phyloP scores from a whole-genome alignment of 2,888 invertebrate genomes.

The Bimastos eiseni region DNA sequence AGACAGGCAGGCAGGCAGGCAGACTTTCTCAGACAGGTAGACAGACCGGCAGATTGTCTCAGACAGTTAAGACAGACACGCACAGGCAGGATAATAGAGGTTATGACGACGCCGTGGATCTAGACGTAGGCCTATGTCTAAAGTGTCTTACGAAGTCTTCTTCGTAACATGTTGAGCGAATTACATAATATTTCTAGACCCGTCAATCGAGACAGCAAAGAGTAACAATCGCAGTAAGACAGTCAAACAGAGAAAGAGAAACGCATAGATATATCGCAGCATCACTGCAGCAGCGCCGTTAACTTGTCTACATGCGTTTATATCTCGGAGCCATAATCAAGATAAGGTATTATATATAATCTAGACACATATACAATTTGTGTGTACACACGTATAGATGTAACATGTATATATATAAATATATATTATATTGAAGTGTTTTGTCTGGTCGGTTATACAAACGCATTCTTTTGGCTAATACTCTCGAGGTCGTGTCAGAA shows the following conservation, averaged over 20 bases:
- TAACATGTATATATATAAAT: too few species aligned
- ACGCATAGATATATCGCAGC: background rate
- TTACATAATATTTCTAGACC: background rate
- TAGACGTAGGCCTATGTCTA: too few species aligned
- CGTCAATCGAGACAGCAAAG: background rate
- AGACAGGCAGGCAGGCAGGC: too few species aligned
- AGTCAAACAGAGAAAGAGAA: background rate
- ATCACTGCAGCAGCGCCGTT: background rate
- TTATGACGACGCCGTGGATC: too few species aligned
- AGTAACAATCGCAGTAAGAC: too few species aligned
- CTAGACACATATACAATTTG: background rate
- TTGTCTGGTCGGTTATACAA: background rate
- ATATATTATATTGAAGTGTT: background rate
- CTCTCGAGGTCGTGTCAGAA: background rate
- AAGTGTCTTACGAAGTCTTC: background rate
- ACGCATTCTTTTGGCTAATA: constrained; percentile 5
- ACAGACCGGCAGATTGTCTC: too few species aligned
- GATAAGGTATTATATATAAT: background rate
- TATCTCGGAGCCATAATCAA: constrained; percentile 3
- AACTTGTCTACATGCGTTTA: constrained; percentile 1
- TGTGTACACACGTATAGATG: too few species aligned
- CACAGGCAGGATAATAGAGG: too few species aligned
- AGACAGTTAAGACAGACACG: too few species aligned
- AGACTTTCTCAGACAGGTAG: too few species aligned
- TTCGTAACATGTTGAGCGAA: background rate